Base-by-base conservation (phyloP, 2,888 invertebrate genomes). In the Onthophagus sagittarius region DNA sequence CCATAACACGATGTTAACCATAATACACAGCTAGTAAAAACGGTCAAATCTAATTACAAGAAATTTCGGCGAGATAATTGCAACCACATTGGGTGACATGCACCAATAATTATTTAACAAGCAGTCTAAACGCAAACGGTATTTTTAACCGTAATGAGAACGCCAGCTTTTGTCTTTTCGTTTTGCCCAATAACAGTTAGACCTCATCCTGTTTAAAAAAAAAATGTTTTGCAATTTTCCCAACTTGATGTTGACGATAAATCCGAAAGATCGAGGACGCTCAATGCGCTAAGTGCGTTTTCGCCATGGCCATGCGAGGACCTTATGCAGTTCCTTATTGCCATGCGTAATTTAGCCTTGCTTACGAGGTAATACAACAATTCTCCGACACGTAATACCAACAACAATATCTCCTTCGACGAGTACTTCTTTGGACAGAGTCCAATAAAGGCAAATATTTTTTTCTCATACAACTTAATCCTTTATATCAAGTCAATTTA, bases 301-400 rank as follows among this genome's bases (percentile, higher is more conserved):
- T 73, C 77, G 78, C 80, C 81, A 82, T 78, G 81, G 80, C 77
- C 80, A 78, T 78, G 79, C 80, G 79, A 80, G 79, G 80, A 72
- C 72, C 80, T 78, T 77, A 75, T 82, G 79, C 80, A 82, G 82
- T 83, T 83, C 82, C 83, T 82, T 82, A 83, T 83, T 82, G 79
- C 80, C 80, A 80, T 83, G 82, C 82, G 83, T 83, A 83, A 82
- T 81, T 76, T 80, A 81, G 80, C 83, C 83, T 83, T 82, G 82
- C 76, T 72, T 79, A 78, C 82, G 82, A 83, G 83, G 83, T 83
- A 81, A 63, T 64, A 15, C 65, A 64, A 64, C 72, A 72, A 72
- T 72, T 72, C 72, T 39, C 39, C 39, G 39, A 53, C 39, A 53
- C 39, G 39, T 53, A 53, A 53, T 53, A 53, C 23, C 23, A 23